phyloP scores from a whole-genome alignment of 2,797 vertebrate species.

The Capromys pilorides region DNA sequence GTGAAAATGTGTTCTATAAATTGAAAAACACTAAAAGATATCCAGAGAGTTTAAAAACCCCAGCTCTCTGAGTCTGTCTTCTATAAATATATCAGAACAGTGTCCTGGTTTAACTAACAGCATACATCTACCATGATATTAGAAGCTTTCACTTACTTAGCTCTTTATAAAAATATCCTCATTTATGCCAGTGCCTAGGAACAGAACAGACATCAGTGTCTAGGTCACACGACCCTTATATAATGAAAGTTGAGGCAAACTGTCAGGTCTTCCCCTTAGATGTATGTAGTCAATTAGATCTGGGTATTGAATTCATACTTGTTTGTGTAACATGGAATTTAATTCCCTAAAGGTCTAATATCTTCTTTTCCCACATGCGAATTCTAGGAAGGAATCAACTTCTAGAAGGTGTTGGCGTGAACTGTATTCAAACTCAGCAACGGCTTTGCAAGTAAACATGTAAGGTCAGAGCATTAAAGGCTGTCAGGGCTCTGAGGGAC shows the following conservation, averaged over 20 bases:
- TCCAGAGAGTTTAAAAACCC: background rate
- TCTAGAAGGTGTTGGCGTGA: background rate
- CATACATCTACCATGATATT: background rate
- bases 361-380: background rate
- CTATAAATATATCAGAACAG: background rate
- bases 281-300: background rate
- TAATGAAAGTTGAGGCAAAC: background rate
- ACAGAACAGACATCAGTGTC: background rate
- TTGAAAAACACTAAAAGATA: background rate
- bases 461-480: background rate
- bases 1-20: background rate
- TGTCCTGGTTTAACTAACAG: background rate
- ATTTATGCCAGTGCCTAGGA: background rate
- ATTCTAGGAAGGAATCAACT: background rate
- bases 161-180: background rate
- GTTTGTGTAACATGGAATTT: background rate
- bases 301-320: background rate
- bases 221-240: background rate
- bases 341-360: background rate
- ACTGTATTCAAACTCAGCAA: background rate
- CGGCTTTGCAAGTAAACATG: background rate
- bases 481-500: no score
- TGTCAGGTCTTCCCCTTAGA: background rate
- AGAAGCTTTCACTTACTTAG: background rate
- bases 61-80: background rate